phyloP scores from a whole-genome alignment of 2,888 invertebrate species.

The Lithophane leautieri region DNA sequence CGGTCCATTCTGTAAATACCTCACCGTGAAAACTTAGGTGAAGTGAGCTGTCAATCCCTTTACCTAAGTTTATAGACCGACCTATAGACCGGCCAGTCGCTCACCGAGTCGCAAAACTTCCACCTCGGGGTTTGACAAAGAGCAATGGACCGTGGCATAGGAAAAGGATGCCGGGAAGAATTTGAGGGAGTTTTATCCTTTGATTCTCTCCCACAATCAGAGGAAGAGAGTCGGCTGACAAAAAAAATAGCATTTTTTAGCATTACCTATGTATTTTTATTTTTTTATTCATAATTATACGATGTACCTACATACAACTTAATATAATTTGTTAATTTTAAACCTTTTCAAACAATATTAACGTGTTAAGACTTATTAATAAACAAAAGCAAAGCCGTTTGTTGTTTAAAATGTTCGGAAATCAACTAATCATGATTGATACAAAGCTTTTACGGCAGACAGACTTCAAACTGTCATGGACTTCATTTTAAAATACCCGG shows the following conservation, averaged over 20 bases:
- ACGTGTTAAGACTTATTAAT: not conserved
- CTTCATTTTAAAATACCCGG: not conserved
- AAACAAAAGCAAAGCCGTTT: slow-evolving; percentile 13
- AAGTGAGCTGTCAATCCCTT: too few relatives aligned
- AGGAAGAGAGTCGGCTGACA: too few relatives aligned
- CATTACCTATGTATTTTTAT: too few relatives aligned
- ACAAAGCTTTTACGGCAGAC: slow-evolving; percentile 44
- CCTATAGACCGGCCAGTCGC: too few relatives aligned
- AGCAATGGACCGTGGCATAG: not conserved
- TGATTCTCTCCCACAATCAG: too few relatives aligned
- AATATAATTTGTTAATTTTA: not conserved
- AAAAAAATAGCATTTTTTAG: too few relatives aligned
- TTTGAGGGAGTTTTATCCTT: not conserved
- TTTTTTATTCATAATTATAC: too few relatives aligned
- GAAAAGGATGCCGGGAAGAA: not conserved
- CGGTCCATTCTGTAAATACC: too few relatives aligned
- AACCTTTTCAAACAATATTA: not conserved
- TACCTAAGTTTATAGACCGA: too few relatives aligned
- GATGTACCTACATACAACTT: too few relatives aligned
- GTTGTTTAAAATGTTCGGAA: slow-evolving; percentile 18
- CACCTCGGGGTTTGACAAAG: not conserved
- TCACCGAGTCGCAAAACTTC: not conserved
- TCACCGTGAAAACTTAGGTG: too few relatives aligned
- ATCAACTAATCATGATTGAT: slow-evolving; percentile 54
- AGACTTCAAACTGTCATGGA: slow-evolving; percentile 24